These are phyloP conservation scores for Zophobas atratus DNA, from an alignment of 1,140 invertebrate species.

Conservation along the genomic window DNA sequence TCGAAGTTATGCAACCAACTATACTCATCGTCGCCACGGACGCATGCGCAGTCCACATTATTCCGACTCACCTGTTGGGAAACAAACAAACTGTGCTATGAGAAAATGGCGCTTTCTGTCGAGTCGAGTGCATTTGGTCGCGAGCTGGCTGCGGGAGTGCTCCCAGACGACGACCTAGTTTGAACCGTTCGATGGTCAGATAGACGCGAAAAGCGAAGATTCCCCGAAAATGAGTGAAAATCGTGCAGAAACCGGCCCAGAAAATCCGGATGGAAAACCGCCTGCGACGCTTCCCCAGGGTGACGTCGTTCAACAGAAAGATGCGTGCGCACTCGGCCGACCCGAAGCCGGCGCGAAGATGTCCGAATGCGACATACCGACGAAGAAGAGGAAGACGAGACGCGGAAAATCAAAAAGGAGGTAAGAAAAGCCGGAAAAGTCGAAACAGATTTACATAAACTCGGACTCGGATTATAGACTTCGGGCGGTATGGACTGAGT, in stretches of 20 bases:
- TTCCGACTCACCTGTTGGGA: slow-evolving; percentile 28
- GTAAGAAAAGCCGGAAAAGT: slow-evolving; percentile 1
- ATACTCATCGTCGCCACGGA: too few relatives aligned
- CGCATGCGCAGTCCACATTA: too few relatives aligned
- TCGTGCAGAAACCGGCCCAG: slow-evolving; percentile 27
- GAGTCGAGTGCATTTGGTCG: slow-evolving; percentile 62
- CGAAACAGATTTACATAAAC: background rate
- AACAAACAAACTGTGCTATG: slow-evolving; percentile 41
- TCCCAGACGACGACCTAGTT: slow-evolving; percentile 56
- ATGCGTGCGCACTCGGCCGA: slow-evolving; percentile 61
- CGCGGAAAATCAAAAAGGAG: slow-evolving; percentile 75
- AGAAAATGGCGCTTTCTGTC: slow-evolving; percentile 66
- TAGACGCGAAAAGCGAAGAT: slow-evolving; percentile 43
- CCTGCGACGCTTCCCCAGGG: slow-evolving; percentile 57
- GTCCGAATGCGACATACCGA: slow-evolving; percentile 61
- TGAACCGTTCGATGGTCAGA: slow-evolving; percentile 53
- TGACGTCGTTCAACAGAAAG: slow-evolving; percentile 60
- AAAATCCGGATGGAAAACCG: slow-evolving; percentile 54
- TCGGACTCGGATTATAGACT: too few relatives aligned
- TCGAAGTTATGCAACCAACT: too few relatives aligned
- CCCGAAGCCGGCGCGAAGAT: slow-evolving; percentile 57
- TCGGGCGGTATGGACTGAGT: background rate
- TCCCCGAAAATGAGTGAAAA: slow-evolving; percentile 58
- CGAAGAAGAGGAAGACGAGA: slow-evolving; percentile 72
- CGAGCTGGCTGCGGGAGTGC: slow-evolving; percentile 50